Evolutionary conservation across 2,113 vertebrate species (phyloP).

Genomic region (Perccottus glenii): DNA sequence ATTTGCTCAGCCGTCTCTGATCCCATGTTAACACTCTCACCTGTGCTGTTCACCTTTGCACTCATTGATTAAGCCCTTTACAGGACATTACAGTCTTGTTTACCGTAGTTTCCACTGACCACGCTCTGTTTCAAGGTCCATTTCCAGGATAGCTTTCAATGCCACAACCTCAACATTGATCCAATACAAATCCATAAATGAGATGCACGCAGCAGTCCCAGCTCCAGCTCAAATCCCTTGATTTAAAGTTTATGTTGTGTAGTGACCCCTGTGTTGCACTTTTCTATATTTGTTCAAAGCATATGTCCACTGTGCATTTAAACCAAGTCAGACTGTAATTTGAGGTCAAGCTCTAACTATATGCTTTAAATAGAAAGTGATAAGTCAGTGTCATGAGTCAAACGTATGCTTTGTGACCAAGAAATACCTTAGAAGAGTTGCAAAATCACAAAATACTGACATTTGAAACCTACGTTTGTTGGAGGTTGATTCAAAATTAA

Average conservation of each 20-base stretch:
- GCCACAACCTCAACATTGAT: not conserved
- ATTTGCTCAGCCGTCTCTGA: conserved; percentile 38
- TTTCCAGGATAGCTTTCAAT: conserved; percentile 15
- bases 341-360: conserved; percentile 22
- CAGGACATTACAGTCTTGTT: conserved; percentile 1
- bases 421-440: too few relatives aligned
- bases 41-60: conserved; percentile 15
- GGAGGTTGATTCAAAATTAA: too few relatives aligned
- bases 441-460: too few relatives aligned
- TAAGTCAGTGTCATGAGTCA: not conserved
- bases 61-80: conserved; percentile 9
- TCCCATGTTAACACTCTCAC: conserved; percentile 13
- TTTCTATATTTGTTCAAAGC: conserved; percentile 27
- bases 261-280: too few relatives aligned
- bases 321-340: conserved; percentile 21
- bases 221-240: too few relatives aligned
- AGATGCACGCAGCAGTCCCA: not conserved
- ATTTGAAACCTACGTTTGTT: too few relatives aligned
- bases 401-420: too few relatives aligned
- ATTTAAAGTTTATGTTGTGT: too few relatives aligned
- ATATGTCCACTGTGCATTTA: conserved; percentile 11
- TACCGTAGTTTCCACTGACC: conserved; percentile 26
- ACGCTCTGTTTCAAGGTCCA: conserved; percentile 26
- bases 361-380: not conserved
- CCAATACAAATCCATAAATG: not conserved